Evolutionary conservation across 2,888 invertebrate species (phyloP).

Genomic region (Apamea epomidion): DNA sequence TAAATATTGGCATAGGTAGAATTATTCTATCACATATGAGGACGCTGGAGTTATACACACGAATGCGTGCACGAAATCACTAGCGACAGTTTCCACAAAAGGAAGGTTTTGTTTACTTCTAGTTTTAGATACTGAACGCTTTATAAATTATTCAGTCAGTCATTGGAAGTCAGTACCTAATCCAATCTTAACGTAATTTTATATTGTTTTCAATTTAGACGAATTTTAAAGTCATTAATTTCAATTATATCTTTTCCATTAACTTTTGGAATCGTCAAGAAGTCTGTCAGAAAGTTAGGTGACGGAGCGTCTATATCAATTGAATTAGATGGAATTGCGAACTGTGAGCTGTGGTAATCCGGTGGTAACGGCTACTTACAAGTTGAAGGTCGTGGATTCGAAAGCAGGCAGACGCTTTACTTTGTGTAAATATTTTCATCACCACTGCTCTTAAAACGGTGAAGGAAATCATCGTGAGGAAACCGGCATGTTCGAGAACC

Average conservation of each 20-base stretch:
- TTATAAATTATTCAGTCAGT: no score
- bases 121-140: background rate
- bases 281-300: slow-evolving; percentile 13
- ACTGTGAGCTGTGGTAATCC: no score
- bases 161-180: background rate
- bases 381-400: no score
- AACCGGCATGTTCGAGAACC: no score
- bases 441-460: no score
- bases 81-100: background rate
- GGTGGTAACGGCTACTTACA: no score
- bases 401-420: no score
- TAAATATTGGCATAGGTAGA: no score
- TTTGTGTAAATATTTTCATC: no score
- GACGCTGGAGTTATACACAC: no score
- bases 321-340: background rate
- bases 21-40: no score
- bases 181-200: slow-evolving; percentile 2
- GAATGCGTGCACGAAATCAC: slow-evolving; percentile 27
- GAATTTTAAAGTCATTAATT: slow-evolving; percentile 30
- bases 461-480: no score
- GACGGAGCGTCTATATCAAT: slow-evolving; percentile 10
- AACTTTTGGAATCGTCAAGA: slow-evolving; percentile 27
- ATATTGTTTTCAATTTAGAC: slow-evolving; percentile 14
- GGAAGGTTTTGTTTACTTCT: background rate
- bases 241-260: slow-evolving; percentile 23